Conservation (phyloP, 92 coral and sea anemone genomes). For the Siderastrea radians region DNA sequence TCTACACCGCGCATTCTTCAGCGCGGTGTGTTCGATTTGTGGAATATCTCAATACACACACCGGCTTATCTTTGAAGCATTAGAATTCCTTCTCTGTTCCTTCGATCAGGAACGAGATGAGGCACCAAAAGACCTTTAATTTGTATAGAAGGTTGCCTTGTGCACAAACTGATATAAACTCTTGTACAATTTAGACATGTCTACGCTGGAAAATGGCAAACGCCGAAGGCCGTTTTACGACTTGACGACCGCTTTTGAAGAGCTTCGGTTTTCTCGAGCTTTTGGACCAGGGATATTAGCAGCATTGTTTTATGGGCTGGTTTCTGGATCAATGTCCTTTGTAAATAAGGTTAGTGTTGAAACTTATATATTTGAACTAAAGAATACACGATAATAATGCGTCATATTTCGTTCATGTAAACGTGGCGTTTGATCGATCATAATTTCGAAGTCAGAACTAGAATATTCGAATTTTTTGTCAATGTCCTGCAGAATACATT, state of each 20-base stretch:
- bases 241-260: conserved; percentile 55
- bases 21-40: too few relatives aligned
- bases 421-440: not conserved
- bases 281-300: conserved; percentile 83
- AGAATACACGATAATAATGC: not conserved
- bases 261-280: conserved; percentile 56
- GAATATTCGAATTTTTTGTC: too few relatives aligned
- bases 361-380: not conserved
- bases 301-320: conserved; percentile 84
- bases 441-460: too few relatives aligned
- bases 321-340: conserved; percentile 92
- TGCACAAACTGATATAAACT: not conserved
- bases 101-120: not conserved
- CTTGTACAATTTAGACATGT: conserved; percentile 1
- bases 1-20: too few relatives aligned
- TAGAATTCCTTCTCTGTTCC: too few relatives aligned
- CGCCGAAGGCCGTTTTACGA: conserved; percentile 24
- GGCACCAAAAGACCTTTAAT: not conserved
- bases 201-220: conserved; percentile 16
- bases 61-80: too few relatives aligned
- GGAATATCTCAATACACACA: too few relatives aligned
- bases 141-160: not conserved
- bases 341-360: conserved; percentile 72
- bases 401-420: not conserved
- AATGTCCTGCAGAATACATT: too few relatives aligned